A percentile compares a stretch with the other conserved stretches of the same genome.
Conservation (phyloP, 1,140 invertebrate species). For the Sesamia nonagrioides region DNA sequence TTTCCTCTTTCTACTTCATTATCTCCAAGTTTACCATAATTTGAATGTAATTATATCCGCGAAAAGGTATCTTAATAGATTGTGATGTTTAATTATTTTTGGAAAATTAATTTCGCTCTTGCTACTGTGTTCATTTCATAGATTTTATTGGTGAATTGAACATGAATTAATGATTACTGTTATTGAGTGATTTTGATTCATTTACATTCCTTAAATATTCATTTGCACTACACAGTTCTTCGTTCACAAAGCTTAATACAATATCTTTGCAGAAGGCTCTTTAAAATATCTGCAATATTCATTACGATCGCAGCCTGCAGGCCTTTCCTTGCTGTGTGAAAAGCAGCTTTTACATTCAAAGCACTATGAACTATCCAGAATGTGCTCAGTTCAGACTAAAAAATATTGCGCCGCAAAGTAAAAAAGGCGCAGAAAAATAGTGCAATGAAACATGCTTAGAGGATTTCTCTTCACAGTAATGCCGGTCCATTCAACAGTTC, state of each 20-base stretch:
- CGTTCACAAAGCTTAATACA: neutral
- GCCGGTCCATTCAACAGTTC: conserved; percentile 24
- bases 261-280: neutral
- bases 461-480: conserved; percentile 21
- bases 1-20: conserved; percentile 40
- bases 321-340: conserved; percentile 54
- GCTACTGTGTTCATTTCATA: neutral
- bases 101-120: conserved; percentile 15
- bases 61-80: conserved; percentile 42
- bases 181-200: too few relatives aligned
- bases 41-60: conserved; percentile 40
- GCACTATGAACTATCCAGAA: conserved; percentile 59
- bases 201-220: too few relatives aligned
- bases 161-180: neutral
- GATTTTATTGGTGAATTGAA: neutral
- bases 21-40: conserved; percentile 38
- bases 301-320: conserved; percentile 44
- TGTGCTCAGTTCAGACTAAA: conserved; percentile 51
- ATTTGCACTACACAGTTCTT: neutral
- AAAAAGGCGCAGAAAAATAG: conserved; percentile 54
- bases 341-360: conserved; percentile 54
- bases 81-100: conserved; percentile 44
- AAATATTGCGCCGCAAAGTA: conserved; percentile 58
- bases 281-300: conserved; percentile 46
- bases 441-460: conserved; percentile 45